Evolutionary conservation across 2,888 invertebrate species (phyloP).

Genomic region (Mamestra brassicae): DNA sequence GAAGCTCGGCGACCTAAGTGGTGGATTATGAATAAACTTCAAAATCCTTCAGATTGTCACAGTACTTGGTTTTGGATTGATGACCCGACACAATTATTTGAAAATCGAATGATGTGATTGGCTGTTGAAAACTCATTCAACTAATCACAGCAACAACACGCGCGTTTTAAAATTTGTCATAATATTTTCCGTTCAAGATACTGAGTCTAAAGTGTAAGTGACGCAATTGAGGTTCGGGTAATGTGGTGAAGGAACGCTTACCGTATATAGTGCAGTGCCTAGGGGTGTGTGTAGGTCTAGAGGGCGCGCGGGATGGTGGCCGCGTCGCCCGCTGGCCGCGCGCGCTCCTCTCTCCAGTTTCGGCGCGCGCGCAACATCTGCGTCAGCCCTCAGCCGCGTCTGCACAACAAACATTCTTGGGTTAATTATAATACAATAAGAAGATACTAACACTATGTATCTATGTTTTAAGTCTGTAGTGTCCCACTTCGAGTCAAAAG

Average conservation of each 20-base stretch:
- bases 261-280: slow-evolving; percentile 87
- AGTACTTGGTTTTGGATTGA: too few species aligned
- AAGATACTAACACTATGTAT: neutral
- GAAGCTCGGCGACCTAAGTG: neutral
- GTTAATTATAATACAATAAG: slow-evolving; percentile 4
- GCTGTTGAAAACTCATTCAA: too few species aligned
- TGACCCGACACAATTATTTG: too few species aligned
- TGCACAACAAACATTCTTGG: slow-evolving; percentile 60
- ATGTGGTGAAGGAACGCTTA: slow-evolving; percentile 52
- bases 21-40: neutral
- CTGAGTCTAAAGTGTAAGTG: neutral
- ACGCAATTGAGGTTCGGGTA: neutral
- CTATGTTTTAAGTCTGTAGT: neutral
- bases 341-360: slow-evolving; percentile 84
- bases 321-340: slow-evolving; percentile 86
- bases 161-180: too few species aligned
- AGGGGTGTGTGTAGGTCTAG: slow-evolving; percentile 82
- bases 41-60: neutral
- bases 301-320: slow-evolving; percentile 85
- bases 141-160: too few species aligned
- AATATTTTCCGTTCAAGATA: too few species aligned
- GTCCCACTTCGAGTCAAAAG: neutral
- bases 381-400: slow-evolving; percentile 77
- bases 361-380: slow-evolving; percentile 87
- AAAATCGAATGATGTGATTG: neutral